These are phyloP conservation scores for Acronicta leporina DNA, from an alignment of 2,888 invertebrate species.

Conservation along the genomic window DNA sequence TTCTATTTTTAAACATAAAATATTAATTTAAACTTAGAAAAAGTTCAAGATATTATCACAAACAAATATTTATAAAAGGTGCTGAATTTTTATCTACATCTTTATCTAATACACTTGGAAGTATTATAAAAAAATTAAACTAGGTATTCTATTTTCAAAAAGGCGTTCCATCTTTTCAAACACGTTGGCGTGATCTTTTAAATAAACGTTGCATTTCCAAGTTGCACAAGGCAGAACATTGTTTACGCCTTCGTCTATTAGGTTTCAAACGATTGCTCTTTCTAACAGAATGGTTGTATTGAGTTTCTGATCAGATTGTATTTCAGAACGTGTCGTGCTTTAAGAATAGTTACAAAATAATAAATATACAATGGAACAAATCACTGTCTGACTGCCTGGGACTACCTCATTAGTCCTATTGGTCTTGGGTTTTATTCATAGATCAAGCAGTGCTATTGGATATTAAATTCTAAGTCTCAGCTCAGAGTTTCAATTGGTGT, in stretches of 20 bases:
- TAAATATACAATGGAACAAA: no score
- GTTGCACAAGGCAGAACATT: conserved; percentile 8
- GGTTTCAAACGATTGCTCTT: conserved; percentile 36
- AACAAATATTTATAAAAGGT: background rate
- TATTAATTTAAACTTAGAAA: no score
- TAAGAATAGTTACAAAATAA: background rate
- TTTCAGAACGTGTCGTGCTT: conserved; percentile 33
- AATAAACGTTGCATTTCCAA: conserved; percentile 14
- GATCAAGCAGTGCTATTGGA: no score
- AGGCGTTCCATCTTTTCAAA: conserved; percentile 2
- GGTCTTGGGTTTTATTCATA: no score
- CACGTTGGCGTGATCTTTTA: conserved; percentile 32
- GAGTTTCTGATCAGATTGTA: conserved; percentile 24
- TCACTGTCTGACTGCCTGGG: no score
- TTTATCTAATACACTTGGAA: no score
- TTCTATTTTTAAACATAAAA: no score
- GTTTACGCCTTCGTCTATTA: conserved; percentile 41
- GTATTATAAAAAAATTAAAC: background rate
- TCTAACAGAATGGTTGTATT: conserved; percentile 9
- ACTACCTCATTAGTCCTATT: no score
- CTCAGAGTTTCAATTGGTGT: no score
- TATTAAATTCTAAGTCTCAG: no score
- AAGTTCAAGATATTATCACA: no score
- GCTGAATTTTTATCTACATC: no score
- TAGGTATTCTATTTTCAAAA: conserved; percentile 3